Evolutionary conservation across 2,113 vertebrate species (phyloP).

Genomic region (Cygnus atratus): DNA sequence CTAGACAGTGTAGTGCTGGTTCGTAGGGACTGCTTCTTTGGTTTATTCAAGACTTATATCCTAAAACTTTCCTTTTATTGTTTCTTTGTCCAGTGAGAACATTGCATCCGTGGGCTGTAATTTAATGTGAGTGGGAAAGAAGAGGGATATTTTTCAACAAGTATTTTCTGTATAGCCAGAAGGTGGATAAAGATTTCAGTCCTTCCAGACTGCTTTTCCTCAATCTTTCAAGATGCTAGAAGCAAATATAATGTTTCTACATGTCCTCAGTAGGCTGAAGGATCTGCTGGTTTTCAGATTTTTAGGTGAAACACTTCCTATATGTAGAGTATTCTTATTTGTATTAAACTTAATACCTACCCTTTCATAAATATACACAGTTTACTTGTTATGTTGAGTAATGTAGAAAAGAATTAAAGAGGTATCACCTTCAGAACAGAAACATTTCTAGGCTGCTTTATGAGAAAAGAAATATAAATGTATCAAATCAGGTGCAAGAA

Average conservation of each 20-base stretch:
- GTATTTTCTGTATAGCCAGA: accelerated
- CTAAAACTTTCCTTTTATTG: not conserved
- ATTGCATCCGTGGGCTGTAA: not conserved
- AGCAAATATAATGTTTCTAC: not conserved
- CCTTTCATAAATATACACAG: not conserved
- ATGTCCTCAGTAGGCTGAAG: not conserved
- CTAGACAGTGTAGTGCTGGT: accelerated
- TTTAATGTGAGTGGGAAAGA: accelerated
- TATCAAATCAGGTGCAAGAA: not conserved
- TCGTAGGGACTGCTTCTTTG: accelerated
- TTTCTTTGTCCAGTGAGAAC: not conserved
- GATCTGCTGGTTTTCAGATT: not conserved
- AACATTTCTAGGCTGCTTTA: not conserved
- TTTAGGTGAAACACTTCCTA: not conserved
- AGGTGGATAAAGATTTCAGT: not conserved
- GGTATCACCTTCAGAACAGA: not conserved
- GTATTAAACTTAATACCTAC: not conserved
- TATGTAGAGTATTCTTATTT: not conserved
- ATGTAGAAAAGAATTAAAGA: not conserved
- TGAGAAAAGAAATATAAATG: not conserved
- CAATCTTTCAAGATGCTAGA: not conserved
- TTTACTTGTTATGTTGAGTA: not conserved
- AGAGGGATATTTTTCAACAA: not conserved
- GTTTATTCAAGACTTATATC: not conserved
- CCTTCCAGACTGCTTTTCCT: not conserved